Evolutionary conservation across 2,113 vertebrate species (phyloP), one percentile per base, ranked within the genome.

Genomic region (Pteronura brasiliensis): DNA sequence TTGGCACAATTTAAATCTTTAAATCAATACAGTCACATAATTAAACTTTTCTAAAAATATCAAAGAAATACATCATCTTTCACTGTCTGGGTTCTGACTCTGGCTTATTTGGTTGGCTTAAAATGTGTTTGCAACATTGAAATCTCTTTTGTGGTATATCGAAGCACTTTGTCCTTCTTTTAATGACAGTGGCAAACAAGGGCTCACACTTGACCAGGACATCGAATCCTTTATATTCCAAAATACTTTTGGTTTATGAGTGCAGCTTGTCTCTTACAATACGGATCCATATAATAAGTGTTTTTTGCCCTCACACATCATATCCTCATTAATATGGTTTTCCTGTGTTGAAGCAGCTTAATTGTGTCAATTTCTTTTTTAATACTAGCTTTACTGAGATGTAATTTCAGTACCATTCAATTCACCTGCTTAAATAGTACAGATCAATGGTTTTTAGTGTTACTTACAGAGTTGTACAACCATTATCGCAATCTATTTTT

Each of bases 11-110:
- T 72, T 71, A 96, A 89, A 96, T 88, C 93, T 59, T 67, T 81
- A 86, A 61, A 93, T 17, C 29, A 77, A 67, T 95, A 63, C 57
- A 94, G 47, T 95, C 67, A 84, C 27, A 39, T 55, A 29, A 36
- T 95, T 42, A 82, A 94, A 92, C 7, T 57, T 92, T 85, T 95
- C 25, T 85, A 88, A 95, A 95, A 82, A 42, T 42, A 95, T n/a
- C 27, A 81, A 47, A 87, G 95, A 44, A 95, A 92, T 55, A 44
- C n/a, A 59, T 80, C 39, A 65, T 71, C 65, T 69, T 97, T 95
- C 80, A 47, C 39, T 90, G 61, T 44, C n/a, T 9, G 23, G 29
- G 21, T 86, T 86, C 49, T 89, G 20, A 67, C 95, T 93, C 71
- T 90, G 49, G 74, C n/a, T 95, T 92, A 82, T 79, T 61, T 84